A percentile compares a stretch with the other conserved stretches of the same genome.
These are phyloP conservation scores for Megaustenia siamemsis DNA, from an alignment of 2,888 invertebrate genomes.

Conservation along the genomic window DNA sequence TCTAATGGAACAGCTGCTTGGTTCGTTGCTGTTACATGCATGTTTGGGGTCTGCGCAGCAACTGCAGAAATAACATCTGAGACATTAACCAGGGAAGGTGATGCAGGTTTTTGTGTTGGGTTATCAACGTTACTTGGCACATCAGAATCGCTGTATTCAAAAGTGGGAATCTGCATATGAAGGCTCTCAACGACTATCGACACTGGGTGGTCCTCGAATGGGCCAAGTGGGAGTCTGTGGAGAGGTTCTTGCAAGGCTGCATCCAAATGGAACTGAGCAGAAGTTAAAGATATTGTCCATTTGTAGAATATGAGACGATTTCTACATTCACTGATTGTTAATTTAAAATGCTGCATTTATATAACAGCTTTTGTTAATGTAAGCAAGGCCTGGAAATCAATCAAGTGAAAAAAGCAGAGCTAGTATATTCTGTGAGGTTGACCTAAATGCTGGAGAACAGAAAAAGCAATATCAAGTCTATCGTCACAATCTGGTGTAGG, in stretches of 20 bases:
- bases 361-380: too few species aligned
- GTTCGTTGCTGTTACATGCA: background rate
- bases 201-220: conserved; percentile 44
- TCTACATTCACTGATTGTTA: too few species aligned
- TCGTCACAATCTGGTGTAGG: too few species aligned
- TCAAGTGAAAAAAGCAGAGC: too few species aligned
- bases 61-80: background rate
- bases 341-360: too few species aligned
- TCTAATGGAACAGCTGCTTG: too few species aligned
- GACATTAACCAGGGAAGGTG: background rate
- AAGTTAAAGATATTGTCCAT: too few species aligned
- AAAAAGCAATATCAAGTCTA: too few species aligned
- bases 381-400: too few species aligned
- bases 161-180: conserved; percentile 31
- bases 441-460: too few species aligned
- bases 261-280: conserved; percentile 32
- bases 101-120: background rate
- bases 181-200: conserved; percentile 42
- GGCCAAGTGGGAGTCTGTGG: conserved; percentile 44
- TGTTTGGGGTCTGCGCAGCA: background rate
- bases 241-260: conserved; percentile 36
- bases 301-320: too few species aligned
- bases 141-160: conserved; percentile 13
- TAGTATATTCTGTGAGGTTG: too few species aligned
- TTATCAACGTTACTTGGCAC: background rate